These are phyloP conservation scores for Callimorpha dominula DNA, from an alignment of 2,888 invertebrate genomes.

Conservation along the genomic window DNA sequence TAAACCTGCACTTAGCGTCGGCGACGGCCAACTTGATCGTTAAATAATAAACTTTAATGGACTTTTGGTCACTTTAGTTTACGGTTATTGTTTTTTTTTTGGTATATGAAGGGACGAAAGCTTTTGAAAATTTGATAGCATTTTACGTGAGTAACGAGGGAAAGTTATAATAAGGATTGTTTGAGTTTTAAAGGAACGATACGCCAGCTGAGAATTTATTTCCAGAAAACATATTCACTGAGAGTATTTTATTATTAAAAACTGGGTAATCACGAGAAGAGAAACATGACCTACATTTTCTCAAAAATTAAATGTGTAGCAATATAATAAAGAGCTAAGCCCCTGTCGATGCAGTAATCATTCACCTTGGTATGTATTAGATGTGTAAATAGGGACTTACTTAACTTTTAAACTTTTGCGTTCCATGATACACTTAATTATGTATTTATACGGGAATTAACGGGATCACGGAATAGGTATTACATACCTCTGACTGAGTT, in stretches of 20 bases:
- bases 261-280: background rate
- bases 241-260: background rate
- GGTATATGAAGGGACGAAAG: constrained; percentile 32
- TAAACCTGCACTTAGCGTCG: constrained; percentile 60
- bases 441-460: too few relatives aligned
- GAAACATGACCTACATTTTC: background rate
- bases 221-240: background rate
- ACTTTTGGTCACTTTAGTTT: constrained; percentile 50
- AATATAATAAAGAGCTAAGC: background rate
- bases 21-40: constrained; percentile 50
- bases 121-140: constrained; percentile 48
- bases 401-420: too few relatives aligned
- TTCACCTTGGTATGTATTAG: background rate
- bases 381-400: too few relatives aligned
- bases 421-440: too few relatives aligned
- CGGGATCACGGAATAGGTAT: too few relatives aligned
- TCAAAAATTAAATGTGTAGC: background rate
- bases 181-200: constrained; percentile 31
- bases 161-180: constrained; percentile 47
- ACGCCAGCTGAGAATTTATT: background rate
- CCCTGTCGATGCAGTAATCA: background rate
- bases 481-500: too few relatives aligned
- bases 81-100: constrained; percentile 43
- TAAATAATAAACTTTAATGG: constrained; percentile 62
- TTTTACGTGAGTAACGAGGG: constrained; percentile 23